phyloP scores from a whole-genome alignment of 2,888 invertebrate species.

The Pandemis corylana region DNA sequence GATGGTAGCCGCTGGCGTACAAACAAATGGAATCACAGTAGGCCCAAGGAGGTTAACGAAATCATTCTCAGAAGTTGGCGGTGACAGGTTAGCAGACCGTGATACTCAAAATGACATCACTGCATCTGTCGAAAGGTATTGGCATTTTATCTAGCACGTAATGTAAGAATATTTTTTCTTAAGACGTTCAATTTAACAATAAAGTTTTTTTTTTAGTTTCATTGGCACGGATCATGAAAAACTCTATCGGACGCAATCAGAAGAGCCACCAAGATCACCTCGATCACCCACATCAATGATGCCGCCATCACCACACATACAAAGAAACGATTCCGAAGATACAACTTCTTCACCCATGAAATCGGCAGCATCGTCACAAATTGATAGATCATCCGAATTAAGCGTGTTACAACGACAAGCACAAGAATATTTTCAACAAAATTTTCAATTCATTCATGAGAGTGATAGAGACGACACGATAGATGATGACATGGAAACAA shows the following conservation, averaged over 20 bases:
- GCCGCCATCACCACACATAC: constrained; percentile 77
- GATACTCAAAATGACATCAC: constrained; percentile 66
- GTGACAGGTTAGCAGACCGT: constrained; percentile 67
- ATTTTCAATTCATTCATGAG: constrained; percentile 82
- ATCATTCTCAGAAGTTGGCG: constrained; percentile 91
- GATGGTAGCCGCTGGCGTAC: constrained; percentile 95
- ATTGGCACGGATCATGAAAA: constrained; percentile 88
- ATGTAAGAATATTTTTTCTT: too few species aligned
- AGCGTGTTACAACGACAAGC: constrained; percentile 74
- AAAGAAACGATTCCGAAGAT: constrained; percentile 76
- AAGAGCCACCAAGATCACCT: constrained; percentile 92
- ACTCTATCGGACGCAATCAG: constrained; percentile 93
- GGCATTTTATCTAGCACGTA: too few species aligned
- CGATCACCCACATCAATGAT: constrained; percentile 83
- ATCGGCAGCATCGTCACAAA: constrained; percentile 74
- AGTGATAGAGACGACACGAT: constrained; percentile 82
- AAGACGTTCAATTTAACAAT: too few species aligned
- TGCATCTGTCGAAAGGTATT: constrained; percentile 71
- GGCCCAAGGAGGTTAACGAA: constrained; percentile 89
- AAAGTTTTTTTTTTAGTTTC: constrained; percentile 59
- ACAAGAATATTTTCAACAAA: constrained; percentile 83
- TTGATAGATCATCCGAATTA: constrained; percentile 77
- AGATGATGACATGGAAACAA: constrained; percentile 80
- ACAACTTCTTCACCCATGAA: constrained; percentile 76
- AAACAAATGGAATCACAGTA: constrained; percentile 91